A percentile compares a stretch with the other conserved stretches of the same genome.
These are phyloP conservation scores for Parazoanthus atlanticus DNA, from an alignment of 92 coral and sea anemone genomes.

Conservation along the genomic window DNA sequence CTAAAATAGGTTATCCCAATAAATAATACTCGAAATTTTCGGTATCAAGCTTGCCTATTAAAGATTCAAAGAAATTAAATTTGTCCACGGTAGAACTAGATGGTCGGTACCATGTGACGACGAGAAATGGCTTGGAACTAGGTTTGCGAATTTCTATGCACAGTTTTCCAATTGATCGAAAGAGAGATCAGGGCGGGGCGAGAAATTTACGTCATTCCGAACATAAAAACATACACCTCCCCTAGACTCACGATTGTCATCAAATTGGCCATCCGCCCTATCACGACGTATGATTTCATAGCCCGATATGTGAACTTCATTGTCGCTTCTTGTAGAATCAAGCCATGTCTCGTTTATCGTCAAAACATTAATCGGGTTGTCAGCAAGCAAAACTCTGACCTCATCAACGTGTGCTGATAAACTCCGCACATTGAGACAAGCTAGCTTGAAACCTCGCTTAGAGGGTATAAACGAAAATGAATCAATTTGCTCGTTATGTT, in stretches of 20 bases:
- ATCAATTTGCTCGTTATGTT: neutral
- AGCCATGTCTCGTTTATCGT: constrained; percentile 44
- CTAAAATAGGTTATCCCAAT: constrained; percentile 54
- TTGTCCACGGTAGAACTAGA: constrained; percentile 51
- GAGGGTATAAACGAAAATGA: constrained; percentile 10
- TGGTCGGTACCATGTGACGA: constrained; percentile 65
- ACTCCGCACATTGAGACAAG: constrained; percentile 24
- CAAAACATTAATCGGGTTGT: constrained; percentile 25
- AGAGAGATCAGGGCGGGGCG: constrained; percentile 38
- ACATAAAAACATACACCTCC: constrained; percentile 35
- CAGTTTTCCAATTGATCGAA: constrained; percentile 35
- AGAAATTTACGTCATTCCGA: constrained; percentile 11
- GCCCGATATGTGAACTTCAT: constrained; percentile 17
- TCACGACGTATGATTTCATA: constrained; percentile 44
- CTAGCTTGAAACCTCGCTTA: constrained; percentile 28
- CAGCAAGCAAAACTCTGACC: constrained; percentile 21
- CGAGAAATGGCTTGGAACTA: constrained; percentile 60
- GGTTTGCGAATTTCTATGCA: constrained; percentile 67
- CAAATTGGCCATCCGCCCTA: constrained; percentile 9
- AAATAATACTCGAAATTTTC: constrained; percentile 59
- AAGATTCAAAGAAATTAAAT: constrained; percentile 23
- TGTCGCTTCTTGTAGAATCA: constrained; percentile 23
- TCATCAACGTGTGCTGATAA: constrained; percentile 10
- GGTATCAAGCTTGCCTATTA: constrained; percentile 57
- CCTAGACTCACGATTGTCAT: neutral